phyloP scores from a whole-genome alignment of 2,888 invertebrate genomes.

The Capitulum mitella region DNA sequence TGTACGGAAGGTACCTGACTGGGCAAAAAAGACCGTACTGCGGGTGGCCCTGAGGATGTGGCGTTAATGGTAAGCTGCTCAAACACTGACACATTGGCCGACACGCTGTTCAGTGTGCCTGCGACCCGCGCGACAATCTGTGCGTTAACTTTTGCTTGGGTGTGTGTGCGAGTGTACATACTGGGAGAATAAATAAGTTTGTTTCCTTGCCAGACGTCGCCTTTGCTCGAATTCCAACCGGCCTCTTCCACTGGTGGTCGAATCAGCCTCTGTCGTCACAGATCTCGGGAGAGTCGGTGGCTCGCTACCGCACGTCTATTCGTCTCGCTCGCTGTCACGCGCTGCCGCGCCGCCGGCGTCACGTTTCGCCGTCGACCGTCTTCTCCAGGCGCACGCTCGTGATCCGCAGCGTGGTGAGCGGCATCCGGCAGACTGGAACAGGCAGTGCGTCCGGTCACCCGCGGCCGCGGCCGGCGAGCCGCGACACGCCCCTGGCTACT shows the following conservation, averaged over 20 bases:
- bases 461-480: not conserved
- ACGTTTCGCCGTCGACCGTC: conserved; percentile 46
- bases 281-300: no score
- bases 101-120: no score
- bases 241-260: no score
- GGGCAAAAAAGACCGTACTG: no score
- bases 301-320: no score
- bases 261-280: not conserved
- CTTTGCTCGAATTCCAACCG: no score
- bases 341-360: conserved; percentile 38
- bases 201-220: not conserved
- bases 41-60: not conserved
- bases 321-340: no score
- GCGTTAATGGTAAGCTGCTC: no score
- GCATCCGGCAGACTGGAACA: conserved; percentile 40
- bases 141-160: not conserved
- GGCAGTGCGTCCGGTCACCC: not conserved
- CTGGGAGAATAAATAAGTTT: not conserved
- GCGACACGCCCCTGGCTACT: no score
- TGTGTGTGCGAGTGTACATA: not conserved
- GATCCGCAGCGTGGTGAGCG: conserved; percentile 43
- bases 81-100: not conserved
- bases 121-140: not conserved
- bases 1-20: no score
- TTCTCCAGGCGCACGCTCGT: conserved; percentile 43